Evolutionary conservation across 2,113 vertebrate genomes (phyloP).

Genomic region (Tor tambroides): DNA sequence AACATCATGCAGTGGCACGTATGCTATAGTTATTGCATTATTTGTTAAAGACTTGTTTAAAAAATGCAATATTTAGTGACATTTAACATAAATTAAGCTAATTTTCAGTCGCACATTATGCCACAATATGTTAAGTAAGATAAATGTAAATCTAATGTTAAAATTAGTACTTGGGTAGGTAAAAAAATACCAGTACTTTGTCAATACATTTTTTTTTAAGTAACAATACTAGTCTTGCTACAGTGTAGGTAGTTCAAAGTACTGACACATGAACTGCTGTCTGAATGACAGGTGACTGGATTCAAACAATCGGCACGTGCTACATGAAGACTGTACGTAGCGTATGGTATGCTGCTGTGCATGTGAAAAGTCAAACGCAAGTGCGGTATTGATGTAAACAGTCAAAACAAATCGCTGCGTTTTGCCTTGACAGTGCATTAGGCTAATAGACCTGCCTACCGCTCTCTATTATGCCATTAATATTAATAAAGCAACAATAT

Average conservation of each 20-base stretch:
- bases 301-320: neutral
- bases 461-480: neutral
- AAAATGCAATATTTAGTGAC: neutral
- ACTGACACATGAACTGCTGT: neutral
- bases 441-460: neutral
- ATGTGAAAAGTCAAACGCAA: conserved; percentile 1
- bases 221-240: neutral
- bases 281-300: neutral
- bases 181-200: neutral
- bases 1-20: neutral
- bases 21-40: neutral
- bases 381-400: neutral
- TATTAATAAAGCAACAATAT: conserved; percentile 1
- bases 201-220: too few species aligned
- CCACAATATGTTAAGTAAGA: too few species aligned
- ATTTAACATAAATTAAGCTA: neutral
- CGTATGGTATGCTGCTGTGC: neutral
- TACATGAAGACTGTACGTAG: neutral
- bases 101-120: neutral
- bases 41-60: neutral
- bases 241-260: neutral
- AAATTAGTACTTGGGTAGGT: neutral
- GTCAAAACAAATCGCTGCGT: neutral
- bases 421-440: conserved; percentile 12
- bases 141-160: neutral